Evolutionary conservation across 2,113 vertebrate species (phyloP), one percentile per base, ranked within the genome.

Genomic region (Monarcha castaneiventris): DNA sequence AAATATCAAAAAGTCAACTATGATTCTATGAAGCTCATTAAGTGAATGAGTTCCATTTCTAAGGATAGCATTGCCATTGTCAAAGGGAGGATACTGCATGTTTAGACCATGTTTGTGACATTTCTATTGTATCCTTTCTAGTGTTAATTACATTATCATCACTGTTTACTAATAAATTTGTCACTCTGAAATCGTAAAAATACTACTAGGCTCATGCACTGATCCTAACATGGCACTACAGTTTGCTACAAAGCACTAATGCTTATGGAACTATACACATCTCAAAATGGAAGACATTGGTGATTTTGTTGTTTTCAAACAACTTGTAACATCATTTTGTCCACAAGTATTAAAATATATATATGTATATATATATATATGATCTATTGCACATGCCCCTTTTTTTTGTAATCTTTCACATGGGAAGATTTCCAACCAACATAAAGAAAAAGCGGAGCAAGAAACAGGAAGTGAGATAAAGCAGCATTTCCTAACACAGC

Each of bases 221-320:
- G 99, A 98, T 98, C 98, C 98, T 98, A 98, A 97, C 98, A 98
- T 98, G 98, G 98, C 98, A 99, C 98, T 98, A 99, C 98, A 98
- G 97, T 98, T 98, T 97, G 98, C 99, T 99, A 99, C 98, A 96
- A 99, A 99, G 98, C 97, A 98, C 98, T 99, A 98, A 99, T 98
- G 99, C 98, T 98, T 98, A 99, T 99, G 98, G 99, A 99, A 99
- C 99, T 99, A 99, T 99, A 99, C 99, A 99, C 99, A 99, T 99
- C 98, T 99, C 98, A 99, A 98, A 99, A 99, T 99, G 99, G 99
- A 99, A 99, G 99, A 99, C 99, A 99, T 99, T 99, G 99, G 99
- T 99, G 99, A 99, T 99, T 99, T 99, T 99, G 99, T 99, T 99
- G 99, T 99, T 99, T 98, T 99, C 98, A 98, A 99, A 99, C 99